Base-by-base conservation (phyloP, 2,888 invertebrate genomes). In the Chelonus formosanus region DNA sequence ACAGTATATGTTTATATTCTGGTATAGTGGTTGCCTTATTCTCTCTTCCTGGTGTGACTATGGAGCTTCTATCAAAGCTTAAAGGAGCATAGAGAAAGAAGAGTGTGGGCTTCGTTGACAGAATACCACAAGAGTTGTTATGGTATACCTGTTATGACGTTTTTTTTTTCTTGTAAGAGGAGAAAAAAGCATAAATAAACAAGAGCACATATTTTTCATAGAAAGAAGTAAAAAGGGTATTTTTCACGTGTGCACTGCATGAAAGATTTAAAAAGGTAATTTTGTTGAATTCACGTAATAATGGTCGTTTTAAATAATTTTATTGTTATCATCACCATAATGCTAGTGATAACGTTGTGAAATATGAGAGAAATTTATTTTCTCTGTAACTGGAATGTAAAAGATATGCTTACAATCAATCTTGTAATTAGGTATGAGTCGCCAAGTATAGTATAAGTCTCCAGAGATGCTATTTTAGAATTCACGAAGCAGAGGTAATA, bases 401-500 rank as follows among this genome's bases (percentile, higher is more conserved):
- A n/a, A 61, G 44, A 53, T 52, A 43, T 36, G 52, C 50, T 52
- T 40, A 52, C 52, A 61, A 61, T 61, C 60, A 52, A 43, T 61
- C 60, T 40, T 31, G 31, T 61, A 61, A 61, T 61, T 5, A 44
- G 44, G 57, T 61, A 61, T 43, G 43, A 61, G 43, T 53, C 60
- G 20, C 60, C 43, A 50, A 50, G 36, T 50, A 61, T 36, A 4
- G 8, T 31, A 31, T 31, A 43, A n/a, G 8, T n/a, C 52, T 52
- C 36, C 3, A 40, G 47, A n/a, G 34, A 50, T 52, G 31, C 32
- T 31, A 52, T 52, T 32, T 34, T 34, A 34, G 20, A 52, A 52
- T 52, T 43, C 50, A 10, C 50, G 60, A 61, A 50, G 44, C 60
- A 35, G 6, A 20, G 31, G 50, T 61, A 61, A 61, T 61, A 52